phyloP scores from a whole-genome alignment of 2,888 invertebrate species.

The Lithophane socia region DNA sequence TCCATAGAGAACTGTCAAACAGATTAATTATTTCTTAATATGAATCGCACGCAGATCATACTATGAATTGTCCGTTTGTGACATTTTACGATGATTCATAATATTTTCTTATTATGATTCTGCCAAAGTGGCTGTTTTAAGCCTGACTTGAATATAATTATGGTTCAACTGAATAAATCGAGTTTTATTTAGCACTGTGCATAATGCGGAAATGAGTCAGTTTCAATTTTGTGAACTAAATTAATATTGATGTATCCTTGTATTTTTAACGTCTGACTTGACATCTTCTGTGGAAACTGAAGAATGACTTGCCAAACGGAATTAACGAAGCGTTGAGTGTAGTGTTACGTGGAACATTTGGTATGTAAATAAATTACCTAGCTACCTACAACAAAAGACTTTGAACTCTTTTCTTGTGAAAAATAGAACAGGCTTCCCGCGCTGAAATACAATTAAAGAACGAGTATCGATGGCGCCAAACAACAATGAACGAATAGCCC shows the following conservation, averaged over 20 bases:
- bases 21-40: no score
- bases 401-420: slow-evolving; percentile 51
- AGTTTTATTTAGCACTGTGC: slow-evolving; percentile 2
- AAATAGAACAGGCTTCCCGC: slow-evolving; percentile 61
- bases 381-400: slow-evolving; percentile 47
- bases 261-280: slow-evolving; percentile 49
- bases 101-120: no score
- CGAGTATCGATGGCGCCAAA: slow-evolving; percentile 60
- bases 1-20: no score
- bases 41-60: no score
- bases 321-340: slow-evolving; percentile 60
- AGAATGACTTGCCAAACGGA: slow-evolving; percentile 48
- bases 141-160: neutral
- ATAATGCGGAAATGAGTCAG: slow-evolving; percentile 18
- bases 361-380: slow-evolving; percentile 52
- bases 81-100: no score
- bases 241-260: slow-evolving; percentile 36
- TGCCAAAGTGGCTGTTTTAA: no score
- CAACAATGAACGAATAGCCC: slow-evolving; percentile 49
- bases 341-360: slow-evolving; percentile 55
- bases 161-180: neutral
- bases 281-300: slow-evolving; percentile 49
- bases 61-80: no score
- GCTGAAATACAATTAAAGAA: slow-evolving; percentile 63
- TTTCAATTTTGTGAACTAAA: slow-evolving; percentile 38